Evolutionary conservation across 2,888 invertebrate species (phyloP), one percentile per base, ranked within the genome.

Genomic region (Aporophyla nigra): DNA sequence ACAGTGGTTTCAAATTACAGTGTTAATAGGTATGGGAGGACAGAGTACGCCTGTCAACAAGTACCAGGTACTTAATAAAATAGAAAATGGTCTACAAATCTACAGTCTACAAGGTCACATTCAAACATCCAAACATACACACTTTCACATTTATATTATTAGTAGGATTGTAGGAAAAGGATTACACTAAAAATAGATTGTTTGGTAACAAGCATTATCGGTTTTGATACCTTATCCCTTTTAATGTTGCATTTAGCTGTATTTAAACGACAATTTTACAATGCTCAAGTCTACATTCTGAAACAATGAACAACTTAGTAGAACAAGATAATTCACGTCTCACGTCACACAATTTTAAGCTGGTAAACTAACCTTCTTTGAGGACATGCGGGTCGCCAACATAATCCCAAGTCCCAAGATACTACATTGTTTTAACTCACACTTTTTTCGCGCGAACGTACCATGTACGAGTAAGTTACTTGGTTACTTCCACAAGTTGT

Each of bases 401-500:
- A 40, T 51, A 71, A 62, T 74, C 62, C 59, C 76, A 68, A 46
- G 46, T 40, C 24, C 40, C 70, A 62, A 59, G 79, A 65, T 62
- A 51, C 68, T 68, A 78, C 62, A 78, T 78, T 85, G 69, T 84
- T 78, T 66, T 65, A 82, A 76, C 74, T 80, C 51, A 77, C 79
- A 74, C 75, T 87, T 90, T 89, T 91, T 90, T 85, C 86, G 87
- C 88, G 83, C 84, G 59, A 84, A 75, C 78, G 74, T 85, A 74
- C 81, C 77, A 82, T 87, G 86, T 88, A 33, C 33, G 33, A 33
- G 33, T 33, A 87, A 88, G 78, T 90, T 87, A 88, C 87, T 82
- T 78, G 87, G 81, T 89, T 90, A 90, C 87, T 83, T 85, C 77
- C 91, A 92, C 92, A 93, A 94, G 92, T 94, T 94, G 94, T 94